Evolutionary conservation across 1,140 invertebrate genomes (phyloP), one percentile per base, ranked within the genome.

Genomic region (Mylabris phalerata): DNA sequence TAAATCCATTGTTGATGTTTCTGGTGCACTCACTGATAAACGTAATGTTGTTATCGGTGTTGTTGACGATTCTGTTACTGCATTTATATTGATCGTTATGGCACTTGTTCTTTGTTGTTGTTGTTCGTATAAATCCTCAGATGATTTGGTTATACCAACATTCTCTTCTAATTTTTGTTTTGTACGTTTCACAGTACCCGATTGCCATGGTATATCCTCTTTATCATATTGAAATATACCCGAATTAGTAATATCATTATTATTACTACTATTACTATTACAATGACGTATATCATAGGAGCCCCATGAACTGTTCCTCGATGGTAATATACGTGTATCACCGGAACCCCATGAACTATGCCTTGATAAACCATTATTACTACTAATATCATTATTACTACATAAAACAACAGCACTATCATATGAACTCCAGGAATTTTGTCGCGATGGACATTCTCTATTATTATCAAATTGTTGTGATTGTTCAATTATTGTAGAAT

Each of bases 341-440:
- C 82, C 83, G 3, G 85, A 88, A 48, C 89, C 88, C 88, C 88
- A 91, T 25, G 89, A 91, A 63, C 87, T 88, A 71, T 92, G 87
- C 24, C 89, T 80, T n/a, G 87, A 89, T 2, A 85, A 78, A 27
- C 75, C 72, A 32, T 32, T 32, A 32, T 32, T 32, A 32, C 32
- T 32, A 32, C 32, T 32, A 55, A 84, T 13, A 74, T 71, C 52
- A 59, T 62, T 57, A 72, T 67, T 55, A 42, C 41, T 11, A 38
- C 80, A 78, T 42, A 85, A 73, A 9, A 85, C 83, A 6, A 87
- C 83, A 10, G 86, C 86, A 69, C 85, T 88, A 72, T 89, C 86
- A 73, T 85, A 87, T 19, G 87, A 89, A 67, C 86, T 88, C 84
- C 87, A 89, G 3, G 87, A 90, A 72, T 84, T 87, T 67, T 89